Evolutionary conservation across 2,113 vertebrate genomes (phyloP).

Genomic region (Sprattus sprattus): DNA sequence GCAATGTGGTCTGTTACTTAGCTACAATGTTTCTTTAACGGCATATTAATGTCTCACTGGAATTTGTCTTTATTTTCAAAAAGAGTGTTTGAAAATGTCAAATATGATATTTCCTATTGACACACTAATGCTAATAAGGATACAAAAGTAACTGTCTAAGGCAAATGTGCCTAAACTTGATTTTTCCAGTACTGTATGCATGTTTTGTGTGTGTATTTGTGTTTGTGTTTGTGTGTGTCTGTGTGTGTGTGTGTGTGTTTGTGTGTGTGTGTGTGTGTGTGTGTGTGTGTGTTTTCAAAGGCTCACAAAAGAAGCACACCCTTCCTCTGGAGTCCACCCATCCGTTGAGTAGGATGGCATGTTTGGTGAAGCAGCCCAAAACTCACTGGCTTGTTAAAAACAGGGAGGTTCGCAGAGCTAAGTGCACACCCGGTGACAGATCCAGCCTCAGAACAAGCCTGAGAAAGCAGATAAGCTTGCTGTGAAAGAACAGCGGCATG

Average conservation of each 20-base stretch:
- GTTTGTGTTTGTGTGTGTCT: not conserved
- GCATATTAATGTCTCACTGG: too few relatives aligned
- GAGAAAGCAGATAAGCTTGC: not conserved
- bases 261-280: not conserved
- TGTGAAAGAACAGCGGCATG: not conserved
- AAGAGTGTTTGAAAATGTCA: too few relatives aligned
- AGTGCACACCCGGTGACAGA: not conserved
- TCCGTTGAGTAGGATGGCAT: not conserved
- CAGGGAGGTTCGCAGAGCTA: not conserved
- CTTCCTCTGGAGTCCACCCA: not conserved
- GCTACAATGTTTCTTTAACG: too few relatives aligned
- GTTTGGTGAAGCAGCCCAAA: not conserved
- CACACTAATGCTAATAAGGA: too few relatives aligned
- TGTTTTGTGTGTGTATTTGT: not conserved
- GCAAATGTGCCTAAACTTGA: too few relatives aligned
- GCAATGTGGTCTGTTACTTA: too few relatives aligned
- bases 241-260: not conserved
- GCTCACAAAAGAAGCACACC: not conserved
- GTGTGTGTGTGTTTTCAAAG: not conserved
- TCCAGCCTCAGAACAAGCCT: not conserved
- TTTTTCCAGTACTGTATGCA: too few relatives aligned
- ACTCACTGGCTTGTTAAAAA: not conserved
- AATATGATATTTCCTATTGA: too few relatives aligned
- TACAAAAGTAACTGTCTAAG: too few relatives aligned
- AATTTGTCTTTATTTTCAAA: too few relatives aligned